phyloP scores from a whole-genome alignment of 2,113 vertebrate species.

The Neolamprologus brichardi region DNA sequence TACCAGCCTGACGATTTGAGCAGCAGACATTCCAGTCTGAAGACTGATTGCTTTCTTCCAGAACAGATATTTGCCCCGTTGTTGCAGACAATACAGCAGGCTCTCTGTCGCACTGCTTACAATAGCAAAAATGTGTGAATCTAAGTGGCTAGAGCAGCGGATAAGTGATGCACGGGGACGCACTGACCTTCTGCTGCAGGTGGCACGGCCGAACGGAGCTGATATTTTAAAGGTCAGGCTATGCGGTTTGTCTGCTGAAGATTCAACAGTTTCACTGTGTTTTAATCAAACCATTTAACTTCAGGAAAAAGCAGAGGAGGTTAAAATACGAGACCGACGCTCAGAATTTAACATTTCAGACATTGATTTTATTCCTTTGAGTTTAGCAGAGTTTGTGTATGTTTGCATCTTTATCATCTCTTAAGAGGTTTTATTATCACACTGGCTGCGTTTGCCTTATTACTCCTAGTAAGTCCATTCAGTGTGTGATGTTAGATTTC shows the following conservation, averaged over 20 bases:
- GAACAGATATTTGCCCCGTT: neutral
- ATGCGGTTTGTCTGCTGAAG: neutral
- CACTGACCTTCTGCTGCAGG: constrained; percentile 40
- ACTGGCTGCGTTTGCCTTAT: neutral
- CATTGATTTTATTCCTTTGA: neutral
- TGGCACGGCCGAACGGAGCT: neutral
- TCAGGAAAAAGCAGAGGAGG: neutral
- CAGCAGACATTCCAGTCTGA: neutral
- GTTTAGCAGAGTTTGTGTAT: neutral
- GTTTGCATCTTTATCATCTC: neutral
- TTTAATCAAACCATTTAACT: neutral
- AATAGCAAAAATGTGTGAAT: neutral
- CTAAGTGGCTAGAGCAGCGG: neutral
- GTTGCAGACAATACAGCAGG: neutral
- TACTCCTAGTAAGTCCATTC: neutral
- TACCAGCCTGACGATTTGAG: neutral
- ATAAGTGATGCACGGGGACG: neutral
- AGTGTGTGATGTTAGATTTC: neutral
- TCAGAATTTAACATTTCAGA: neutral
- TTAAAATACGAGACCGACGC: neutral
- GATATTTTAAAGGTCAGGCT: constrained; percentile 21
- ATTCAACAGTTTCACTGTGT: neutral
- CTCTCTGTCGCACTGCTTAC: neutral
- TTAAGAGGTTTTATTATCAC: neutral
- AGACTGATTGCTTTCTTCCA: neutral